Evolutionary conservation across 2,888 invertebrate species (phyloP).

Genomic region (Apodemia zela): DNA sequence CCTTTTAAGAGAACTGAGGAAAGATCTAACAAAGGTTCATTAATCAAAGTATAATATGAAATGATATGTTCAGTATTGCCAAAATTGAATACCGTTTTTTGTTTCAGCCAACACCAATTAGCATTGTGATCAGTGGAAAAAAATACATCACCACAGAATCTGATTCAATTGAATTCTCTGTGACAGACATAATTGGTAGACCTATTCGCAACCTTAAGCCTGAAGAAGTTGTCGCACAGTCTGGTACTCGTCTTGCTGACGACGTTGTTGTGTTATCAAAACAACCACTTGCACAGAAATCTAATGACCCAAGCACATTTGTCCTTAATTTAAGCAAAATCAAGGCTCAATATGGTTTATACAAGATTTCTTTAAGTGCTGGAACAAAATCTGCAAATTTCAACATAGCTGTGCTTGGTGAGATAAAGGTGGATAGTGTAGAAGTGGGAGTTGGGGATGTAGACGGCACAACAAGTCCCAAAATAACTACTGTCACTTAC

Average conservation of each 20-base stretch:
- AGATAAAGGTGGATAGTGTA: constrained; percentile 86
- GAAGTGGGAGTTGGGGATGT: constrained; percentile 95
- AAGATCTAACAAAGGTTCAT: too few species aligned
- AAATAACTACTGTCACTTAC: constrained; percentile 85
- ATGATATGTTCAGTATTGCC: too few species aligned
- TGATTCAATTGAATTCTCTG: constrained; percentile 85
- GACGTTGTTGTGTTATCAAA: constrained; percentile 88
- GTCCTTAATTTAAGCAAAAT: constrained; percentile 87
- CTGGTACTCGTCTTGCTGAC: constrained; percentile 86
- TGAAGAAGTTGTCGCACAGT: constrained; percentile 86
- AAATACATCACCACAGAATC: constrained; percentile 88
- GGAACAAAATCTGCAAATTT: constrained; percentile 82
- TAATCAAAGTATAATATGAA: too few species aligned
- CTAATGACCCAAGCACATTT: constrained; percentile 84
- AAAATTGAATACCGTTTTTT: neutral
- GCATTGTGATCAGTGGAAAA: constrained; percentile 88
- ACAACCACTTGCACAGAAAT: constrained; percentile 75
- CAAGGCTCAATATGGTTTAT: constrained; percentile 91
- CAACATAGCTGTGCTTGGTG: constrained; percentile 86
- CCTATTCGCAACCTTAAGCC: constrained; percentile 82
- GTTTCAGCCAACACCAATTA: constrained; percentile 88
- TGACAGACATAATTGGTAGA: constrained; percentile 88
- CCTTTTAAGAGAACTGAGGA: too few species aligned
- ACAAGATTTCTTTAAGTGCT: constrained; percentile 89
- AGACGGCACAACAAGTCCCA: constrained; percentile 92